Evolutionary conservation across 2,797 vertebrate species (phyloP), one percentile per base, ranked within the genome.

Genomic region (Enoplosus armatus): DNA sequence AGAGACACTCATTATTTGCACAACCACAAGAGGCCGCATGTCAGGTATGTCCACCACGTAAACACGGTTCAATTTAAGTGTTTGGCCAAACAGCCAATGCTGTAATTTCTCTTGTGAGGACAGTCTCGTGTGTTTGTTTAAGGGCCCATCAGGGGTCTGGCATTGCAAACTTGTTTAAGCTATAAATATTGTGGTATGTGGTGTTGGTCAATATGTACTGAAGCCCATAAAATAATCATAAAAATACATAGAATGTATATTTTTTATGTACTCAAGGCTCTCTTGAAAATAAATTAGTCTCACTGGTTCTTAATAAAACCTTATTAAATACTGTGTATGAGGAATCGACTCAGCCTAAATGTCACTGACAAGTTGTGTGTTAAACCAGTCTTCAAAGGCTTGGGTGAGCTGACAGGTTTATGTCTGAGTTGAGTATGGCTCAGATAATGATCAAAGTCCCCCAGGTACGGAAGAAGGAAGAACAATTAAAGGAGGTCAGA

Each of bases 401-500:
- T 3, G 4, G 29, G 0, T 16, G 43, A 22, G 45, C 26, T 55
- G 66, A 37, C 64, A n/a, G 75, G 41, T 78, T 79, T 75, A 69
- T 8, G 45, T 45, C 39, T 22, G 37, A 80, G 27, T 61, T 67
- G 29, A 55, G 14, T 41, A n/a, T 37, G 37, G n/a, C 20, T 79
- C 51, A 24, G 73, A 39, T 55, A 68, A 68, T 61, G 18, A 81
- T 56, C 8, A 26, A 0, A 51, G 58, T 43, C 58, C 51, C 26
- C 2, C 9, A 16, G 65, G 54, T 61, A 9, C 1, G 0, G 14
- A 64, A 56, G 47, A 43, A 26, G 0, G 10, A 35, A 16, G 82
- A 43, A 26, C 71, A 68, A 64, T 71, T 50, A 79, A 65, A 80
- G 69, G 59, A 69, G 74, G 56, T 60, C 35, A 65, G 31, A 71